Percentiles rank a stretch among this genome's conserved stretches.
Evolutionary conservation across 2,797 vertebrate species (phyloP).

Genomic region (Nyctibius grandis): DNA sequence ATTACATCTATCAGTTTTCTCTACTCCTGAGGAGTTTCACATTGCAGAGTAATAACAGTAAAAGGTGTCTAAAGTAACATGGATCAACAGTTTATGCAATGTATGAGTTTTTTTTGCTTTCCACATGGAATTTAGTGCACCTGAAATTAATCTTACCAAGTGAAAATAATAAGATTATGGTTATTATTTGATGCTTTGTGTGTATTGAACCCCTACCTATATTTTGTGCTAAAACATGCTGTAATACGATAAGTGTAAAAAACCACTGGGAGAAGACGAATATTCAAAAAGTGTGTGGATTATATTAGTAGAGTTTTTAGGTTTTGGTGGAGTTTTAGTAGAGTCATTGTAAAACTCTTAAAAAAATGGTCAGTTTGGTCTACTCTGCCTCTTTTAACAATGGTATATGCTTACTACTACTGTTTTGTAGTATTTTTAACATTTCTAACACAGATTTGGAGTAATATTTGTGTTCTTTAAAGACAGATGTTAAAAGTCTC

Average conservation of each 20-base stretch:
- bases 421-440: not conserved
- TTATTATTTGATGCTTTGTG: not conserved
- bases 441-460: not conserved
- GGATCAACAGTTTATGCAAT: not conserved
- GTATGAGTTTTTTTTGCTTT: not conserved
- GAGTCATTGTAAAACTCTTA: not conserved
- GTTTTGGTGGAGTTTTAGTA: not conserved
- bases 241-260: not conserved
- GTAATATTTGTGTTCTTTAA: not conserved
- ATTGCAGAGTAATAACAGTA: not conserved
- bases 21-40: not conserved
- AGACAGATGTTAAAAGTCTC: not conserved
- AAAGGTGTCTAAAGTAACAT: not conserved
- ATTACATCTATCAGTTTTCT: not conserved
- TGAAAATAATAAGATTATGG: not conserved
- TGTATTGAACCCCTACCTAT: not conserved
- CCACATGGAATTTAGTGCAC: not conserved
- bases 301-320: not conserved
- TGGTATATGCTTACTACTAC: not conserved
- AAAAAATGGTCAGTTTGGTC: not conserved
- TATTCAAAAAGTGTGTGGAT: not conserved
- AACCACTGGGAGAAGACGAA: not conserved
- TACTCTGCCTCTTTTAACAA: not conserved
- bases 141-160: not conserved
- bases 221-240: not conserved